These are phyloP conservation scores for Strongylocentrotus purpuratus DNA, from an alignment of 35 echinoderm and acorn worm genomes.

Conservation along the genomic window DNA sequence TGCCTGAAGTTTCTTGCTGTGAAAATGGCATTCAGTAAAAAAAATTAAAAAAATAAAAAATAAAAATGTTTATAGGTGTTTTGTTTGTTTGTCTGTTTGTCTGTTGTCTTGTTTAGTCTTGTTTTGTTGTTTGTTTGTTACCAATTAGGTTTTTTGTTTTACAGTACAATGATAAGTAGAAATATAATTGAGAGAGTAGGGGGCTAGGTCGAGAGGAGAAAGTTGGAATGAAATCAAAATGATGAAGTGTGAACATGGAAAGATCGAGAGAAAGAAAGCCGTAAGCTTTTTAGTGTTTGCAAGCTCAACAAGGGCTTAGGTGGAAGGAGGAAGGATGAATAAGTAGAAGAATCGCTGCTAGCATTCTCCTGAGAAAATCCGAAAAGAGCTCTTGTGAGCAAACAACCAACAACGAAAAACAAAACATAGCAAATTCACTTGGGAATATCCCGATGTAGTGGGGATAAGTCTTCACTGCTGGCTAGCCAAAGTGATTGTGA, in stretches of 20 bases:
- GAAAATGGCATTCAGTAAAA: too few relatives aligned
- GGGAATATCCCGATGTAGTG: not conserved
- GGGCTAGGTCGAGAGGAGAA: not conserved
- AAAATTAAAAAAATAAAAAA: too few relatives aligned
- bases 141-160: too few relatives aligned
- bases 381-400: not conserved
- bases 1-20: too few relatives aligned
- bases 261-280: not conserved
- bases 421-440: not conserved
- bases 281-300: not conserved
- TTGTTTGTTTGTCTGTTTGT: too few relatives aligned
- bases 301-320: not conserved
- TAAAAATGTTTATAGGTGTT: too few relatives aligned
- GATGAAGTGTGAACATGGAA: not conserved
- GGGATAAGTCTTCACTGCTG: not conserved
- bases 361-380: not conserved
- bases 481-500: not conserved
- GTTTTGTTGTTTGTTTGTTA: too few relatives aligned
- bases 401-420: not conserved
- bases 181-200: not conserved
- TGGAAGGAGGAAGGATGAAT: not conserved
- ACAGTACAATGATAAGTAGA: not conserved
- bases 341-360: not conserved
- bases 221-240: not conserved
- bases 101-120: too few relatives aligned